Evolutionary conservation across 2,113 vertebrate species (phyloP), one percentile per base, ranked within the genome.

Genomic region (Atractosteus spatula): DNA sequence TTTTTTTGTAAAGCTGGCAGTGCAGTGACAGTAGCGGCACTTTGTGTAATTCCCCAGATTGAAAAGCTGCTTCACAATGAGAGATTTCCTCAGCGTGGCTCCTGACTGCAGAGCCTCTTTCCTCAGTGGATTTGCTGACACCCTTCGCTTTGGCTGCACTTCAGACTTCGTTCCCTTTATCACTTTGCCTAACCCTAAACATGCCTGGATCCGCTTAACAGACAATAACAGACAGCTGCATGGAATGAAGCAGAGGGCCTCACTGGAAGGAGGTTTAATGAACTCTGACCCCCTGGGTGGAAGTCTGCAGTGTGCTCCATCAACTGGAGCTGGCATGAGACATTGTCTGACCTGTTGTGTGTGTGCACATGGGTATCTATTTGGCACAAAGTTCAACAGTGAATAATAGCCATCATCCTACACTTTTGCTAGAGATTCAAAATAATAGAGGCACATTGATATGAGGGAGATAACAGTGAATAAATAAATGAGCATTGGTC

Each of bases 11-110:
- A 90, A 90, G 83, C 89, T 92, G 85, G 87, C 87, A 89, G 88
- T 78, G 80, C 92, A 91, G 91, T 93, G 90, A 93, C 88, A 89
- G 91, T 92, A 88, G 83, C 85, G 89, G 82, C 87, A 92, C 86
- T 95, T 92, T 92, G 82, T 88, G 78, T 93, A 93, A 92, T 94
- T 95, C 87, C 88, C 82, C 80, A 78, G 88, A 90, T 90, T 91
- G 86, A 93, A 93, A 95, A 92, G 87, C 80, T 90, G 87, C 83
- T 80, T 87, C 85, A 91, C 76, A 78, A 84, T 82, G 66, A 89
- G 86, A 90, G 81, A 92, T 92, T 93, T 89, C 82, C 75, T 88
- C 81, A 83, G 77, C 79, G 81, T 75, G 68, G 62, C 80, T 80
- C 41, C 69, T 74, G 56, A 76, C 59, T 63, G 61, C 66, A 44